Base-by-base conservation (phyloP, 1,140 invertebrate genomes). In the Saccostrea cuccullata region DNA sequence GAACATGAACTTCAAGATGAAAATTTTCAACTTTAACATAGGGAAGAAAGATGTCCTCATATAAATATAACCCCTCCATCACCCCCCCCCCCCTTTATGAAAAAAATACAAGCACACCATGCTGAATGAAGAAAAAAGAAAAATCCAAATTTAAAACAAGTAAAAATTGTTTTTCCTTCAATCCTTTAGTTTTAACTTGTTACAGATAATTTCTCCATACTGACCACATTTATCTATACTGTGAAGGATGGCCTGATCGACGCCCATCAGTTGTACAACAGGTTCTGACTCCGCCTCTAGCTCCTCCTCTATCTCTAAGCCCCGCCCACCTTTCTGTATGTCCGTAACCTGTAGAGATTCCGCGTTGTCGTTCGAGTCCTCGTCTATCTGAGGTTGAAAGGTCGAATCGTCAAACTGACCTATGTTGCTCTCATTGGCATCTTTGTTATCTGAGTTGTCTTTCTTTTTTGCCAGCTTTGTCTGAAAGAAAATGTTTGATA, bases 161-260 rank as follows among this genome's bases (percentile, higher is more conserved):
- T n/a, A n/a, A n/a, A n/a, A n/a, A n/a, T n/a, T n/a, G n/a, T n/a
- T n/a, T n/a, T n/a, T n/a, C n/a, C n/a, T n/a, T n/a, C n/a, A n/a
- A n/a, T n/a, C n/a, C n/a, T n/a, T n/a, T n/a, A n/a, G n/a, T n/a
- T n/a, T n/a, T n/a, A n/a, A n/a, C n/a, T n/a, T n/a, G n/a, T n/a
- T n/a, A n/a, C n/a, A n/a, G n/a, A n/a, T n/a, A n/a, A n/a, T 5
- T 56, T 82, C 20, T 60, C 36, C 36, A 58, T 36, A 91, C 96
- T 95, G 95, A 97, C 97, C 96, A 95, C 98, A 98, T 92, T 97
- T 96, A 91, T 98, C 98, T 89, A 99, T 98, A 92, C 98, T 98
- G 93, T 98, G 97, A 20, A 99, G 95, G 90, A 99, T 97, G 2
- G 98, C 98, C 92, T 98, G 97, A 95, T 99, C 98, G 36, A 99